A percentile compares a stretch with the other conserved stretches of the same genome.
phyloP scores from a whole-genome alignment of 2,113 vertebrate genomes.

The Elgaria multicarinata region DNA sequence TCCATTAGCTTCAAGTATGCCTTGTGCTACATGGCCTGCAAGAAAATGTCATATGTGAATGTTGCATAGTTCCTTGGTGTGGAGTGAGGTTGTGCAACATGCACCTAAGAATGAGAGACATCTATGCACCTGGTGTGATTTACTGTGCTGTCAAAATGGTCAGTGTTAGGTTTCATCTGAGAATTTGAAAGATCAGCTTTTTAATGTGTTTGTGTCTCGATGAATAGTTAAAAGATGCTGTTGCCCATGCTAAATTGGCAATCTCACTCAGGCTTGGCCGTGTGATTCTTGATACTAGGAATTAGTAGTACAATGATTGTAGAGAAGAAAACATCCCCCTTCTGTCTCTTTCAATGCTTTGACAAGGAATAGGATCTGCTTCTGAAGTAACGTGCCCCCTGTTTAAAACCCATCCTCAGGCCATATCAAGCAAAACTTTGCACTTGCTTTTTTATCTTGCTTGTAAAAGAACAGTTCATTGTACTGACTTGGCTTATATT shows the following conservation, averaged over 20 bases:
- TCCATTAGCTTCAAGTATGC: not conserved
- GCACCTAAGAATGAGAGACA: not conserved
- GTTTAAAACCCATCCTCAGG: not conserved
- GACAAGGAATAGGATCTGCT: not conserved
- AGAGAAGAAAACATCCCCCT: not conserved
- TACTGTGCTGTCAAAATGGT: not conserved
- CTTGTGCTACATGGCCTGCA: not conserved
- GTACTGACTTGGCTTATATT: too few relatives aligned
- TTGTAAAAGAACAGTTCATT: not conserved
- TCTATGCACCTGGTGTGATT: not conserved
- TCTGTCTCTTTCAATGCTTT: not conserved
- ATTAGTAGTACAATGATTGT: too few relatives aligned
- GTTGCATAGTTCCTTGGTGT: not conserved
- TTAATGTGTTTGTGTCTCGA: not conserved
- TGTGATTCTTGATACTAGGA: too few relatives aligned
- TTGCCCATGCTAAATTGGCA: not conserved
- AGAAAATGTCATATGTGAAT: not conserved
- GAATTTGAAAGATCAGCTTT: not conserved
- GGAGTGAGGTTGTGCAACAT: not conserved
- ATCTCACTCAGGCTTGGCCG: not conserved
- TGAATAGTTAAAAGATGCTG: not conserved
- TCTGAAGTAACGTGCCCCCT: not conserved
- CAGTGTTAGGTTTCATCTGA: not conserved
- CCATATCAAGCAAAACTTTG: not conserved
- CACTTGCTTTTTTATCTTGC: not conserved